A percentile compares a stretch with the other conserved stretches of the same genome.
Evolutionary conservation across 2,113 vertebrate genomes (phyloP).

Genomic region (Echinops telfairi): DNA sequence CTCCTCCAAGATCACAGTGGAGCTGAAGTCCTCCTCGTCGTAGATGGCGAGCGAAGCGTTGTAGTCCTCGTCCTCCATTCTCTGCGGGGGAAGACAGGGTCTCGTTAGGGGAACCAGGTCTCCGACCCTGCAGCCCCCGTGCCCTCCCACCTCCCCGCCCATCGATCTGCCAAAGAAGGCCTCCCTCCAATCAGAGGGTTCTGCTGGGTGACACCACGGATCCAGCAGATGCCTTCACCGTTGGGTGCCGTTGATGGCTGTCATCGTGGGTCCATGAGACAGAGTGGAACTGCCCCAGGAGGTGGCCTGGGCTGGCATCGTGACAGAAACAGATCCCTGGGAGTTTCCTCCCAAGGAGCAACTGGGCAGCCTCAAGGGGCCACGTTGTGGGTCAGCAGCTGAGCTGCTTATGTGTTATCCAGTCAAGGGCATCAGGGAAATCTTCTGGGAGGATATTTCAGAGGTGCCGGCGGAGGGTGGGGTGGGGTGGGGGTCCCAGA

Average conservation of each 20-base stretch:
- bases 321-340: background rate
- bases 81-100: background rate
- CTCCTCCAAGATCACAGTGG: background rate
- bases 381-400: background rate
- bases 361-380: background rate
- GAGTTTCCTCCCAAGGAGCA: background rate
- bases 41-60: background rate
- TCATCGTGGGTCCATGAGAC: too few relatives aligned
- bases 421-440: background rate
- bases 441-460: too few relatives aligned
- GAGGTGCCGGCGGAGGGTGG: too few relatives aligned
- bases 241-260: too few relatives aligned
- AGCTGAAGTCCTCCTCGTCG: background rate
- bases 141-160: background rate
- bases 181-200: background rate
- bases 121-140: background rate
- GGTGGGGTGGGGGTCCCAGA: too few relatives aligned
- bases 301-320: background rate
- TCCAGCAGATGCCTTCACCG: too few relatives aligned
- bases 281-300: too few relatives aligned
- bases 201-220: accelerated
- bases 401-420: background rate
- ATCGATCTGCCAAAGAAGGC: too few relatives aligned
- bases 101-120: background rate
- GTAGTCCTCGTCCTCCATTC: slow-evolving; percentile 69